phyloP scores from a whole-genome alignment of 1,140 invertebrate genomes.

The Drosophila setifemur region DNA sequence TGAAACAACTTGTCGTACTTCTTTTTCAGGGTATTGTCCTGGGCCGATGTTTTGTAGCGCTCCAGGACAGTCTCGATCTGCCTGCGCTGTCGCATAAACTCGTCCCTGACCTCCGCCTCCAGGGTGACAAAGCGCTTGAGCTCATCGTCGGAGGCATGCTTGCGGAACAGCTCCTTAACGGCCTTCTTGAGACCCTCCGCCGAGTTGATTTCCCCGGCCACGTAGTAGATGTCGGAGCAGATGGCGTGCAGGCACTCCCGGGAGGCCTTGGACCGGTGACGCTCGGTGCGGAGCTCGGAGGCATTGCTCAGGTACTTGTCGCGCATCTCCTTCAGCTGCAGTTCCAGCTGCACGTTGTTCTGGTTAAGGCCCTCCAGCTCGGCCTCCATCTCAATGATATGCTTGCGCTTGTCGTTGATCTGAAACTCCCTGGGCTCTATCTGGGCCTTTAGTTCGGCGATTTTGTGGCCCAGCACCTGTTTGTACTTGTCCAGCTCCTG shows the following conservation, averaged over 20 bases:
- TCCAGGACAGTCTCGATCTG: slow-evolving; percentile 90
- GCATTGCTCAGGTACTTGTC: slow-evolving; percentile 89
- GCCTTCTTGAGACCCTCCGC: slow-evolving; percentile 89
- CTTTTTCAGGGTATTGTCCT: slow-evolving; percentile 53
- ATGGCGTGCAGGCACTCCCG: slow-evolving; percentile 89
- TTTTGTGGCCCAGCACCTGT: slow-evolving; percentile 94
- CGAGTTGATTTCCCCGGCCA: slow-evolving; percentile 89
- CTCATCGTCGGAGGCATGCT: slow-evolving; percentile 88
- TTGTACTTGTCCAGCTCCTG: slow-evolving; percentile 95
- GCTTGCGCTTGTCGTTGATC: slow-evolving; percentile 90
- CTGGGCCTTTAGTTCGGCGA: slow-evolving; percentile 92
- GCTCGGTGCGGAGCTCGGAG: slow-evolving; percentile 87
- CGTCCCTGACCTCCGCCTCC: slow-evolving; percentile 89
- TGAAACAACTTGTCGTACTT: slow-evolving; percentile 83
- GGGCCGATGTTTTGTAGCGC: slow-evolving; percentile 82
- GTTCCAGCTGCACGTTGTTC: slow-evolving; percentile 86
- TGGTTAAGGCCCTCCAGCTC: slow-evolving; percentile 86
- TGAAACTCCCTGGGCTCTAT: slow-evolving; percentile 91
- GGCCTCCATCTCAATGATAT: slow-evolving; percentile 89
- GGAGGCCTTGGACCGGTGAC: slow-evolving; percentile 85
- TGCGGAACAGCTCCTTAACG: slow-evolving; percentile 85
- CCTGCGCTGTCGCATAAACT: slow-evolving; percentile 90
- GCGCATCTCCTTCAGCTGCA: slow-evolving; percentile 88
- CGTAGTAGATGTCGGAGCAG: slow-evolving; percentile 90
- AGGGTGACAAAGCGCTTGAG: slow-evolving; percentile 85